These are phyloP conservation scores for Liasis olivaceus DNA, from an alignment of 2,797 vertebrate genomes.

Conservation along the genomic window DNA sequence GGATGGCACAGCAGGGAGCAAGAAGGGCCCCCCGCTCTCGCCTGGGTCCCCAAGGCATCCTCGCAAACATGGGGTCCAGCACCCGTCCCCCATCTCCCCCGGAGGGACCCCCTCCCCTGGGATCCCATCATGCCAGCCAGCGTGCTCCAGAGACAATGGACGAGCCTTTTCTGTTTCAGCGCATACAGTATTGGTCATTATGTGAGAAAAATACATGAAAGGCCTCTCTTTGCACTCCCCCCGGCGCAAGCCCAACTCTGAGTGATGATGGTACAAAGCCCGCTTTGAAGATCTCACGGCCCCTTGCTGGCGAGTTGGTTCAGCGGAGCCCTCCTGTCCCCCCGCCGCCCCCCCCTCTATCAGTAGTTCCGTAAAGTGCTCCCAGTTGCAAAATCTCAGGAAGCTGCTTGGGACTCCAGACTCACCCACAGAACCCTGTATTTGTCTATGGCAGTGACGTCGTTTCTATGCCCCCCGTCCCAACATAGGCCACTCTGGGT, in stretches of 20 bases:
- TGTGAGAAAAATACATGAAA: neutral
- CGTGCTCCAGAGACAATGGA: neutral
- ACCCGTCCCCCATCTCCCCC: too few relatives aligned
- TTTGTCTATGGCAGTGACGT: too few relatives aligned
- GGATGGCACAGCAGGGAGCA: too few relatives aligned
- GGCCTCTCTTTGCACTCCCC: too few relatives aligned
- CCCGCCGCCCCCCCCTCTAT: accelerated
- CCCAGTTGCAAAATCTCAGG: neutral
- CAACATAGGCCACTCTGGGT: neutral
- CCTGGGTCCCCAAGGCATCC: too few relatives aligned
- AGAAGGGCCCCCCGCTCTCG: too few relatives aligned
- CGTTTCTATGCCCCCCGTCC: neutral
- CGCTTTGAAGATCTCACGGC: neutral
- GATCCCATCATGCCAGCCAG: neutral
- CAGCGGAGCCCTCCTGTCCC: neutral
- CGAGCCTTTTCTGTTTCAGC: neutral
- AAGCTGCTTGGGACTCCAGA: neutral
- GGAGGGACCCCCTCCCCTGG: neutral
- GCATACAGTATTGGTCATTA: neutral
- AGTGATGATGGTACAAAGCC: neutral
- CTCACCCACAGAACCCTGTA: too few relatives aligned
- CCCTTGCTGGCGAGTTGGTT: neutral
- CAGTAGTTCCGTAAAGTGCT: neutral
- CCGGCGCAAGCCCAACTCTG: too few relatives aligned
- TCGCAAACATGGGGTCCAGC: too few relatives aligned